phyloP scores from a whole-genome alignment of 2,888 invertebrate genomes.

The Azorinus chamasolen region DNA sequence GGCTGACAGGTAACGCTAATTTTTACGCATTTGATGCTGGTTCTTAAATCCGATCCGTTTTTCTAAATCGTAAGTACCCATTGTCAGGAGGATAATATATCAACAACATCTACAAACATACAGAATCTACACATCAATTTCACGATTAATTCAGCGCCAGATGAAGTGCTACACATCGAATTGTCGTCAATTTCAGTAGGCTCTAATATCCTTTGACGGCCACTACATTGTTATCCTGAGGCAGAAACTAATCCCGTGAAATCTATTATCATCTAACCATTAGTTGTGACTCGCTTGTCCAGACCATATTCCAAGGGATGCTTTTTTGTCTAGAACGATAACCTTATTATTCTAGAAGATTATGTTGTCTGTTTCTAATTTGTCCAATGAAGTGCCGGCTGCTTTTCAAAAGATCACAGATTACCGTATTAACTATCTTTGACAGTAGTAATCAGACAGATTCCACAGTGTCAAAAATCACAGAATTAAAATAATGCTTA shows the following conservation, averaged over 20 bases:
- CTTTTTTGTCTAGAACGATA: not conserved
- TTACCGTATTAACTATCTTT: no score
- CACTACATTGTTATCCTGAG: conserved; percentile 42
- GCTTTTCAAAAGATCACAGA: no score
- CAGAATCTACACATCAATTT: conserved; percentile 53
- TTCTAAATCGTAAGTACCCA: conserved; percentile 39
- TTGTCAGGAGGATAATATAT: not conserved
- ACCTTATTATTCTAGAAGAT: no score
- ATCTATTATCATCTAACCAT: conserved; percentile 40
- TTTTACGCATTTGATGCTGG: conserved; percentile 36
- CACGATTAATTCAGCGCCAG: conserved; percentile 53
- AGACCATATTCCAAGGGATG: not conserved
- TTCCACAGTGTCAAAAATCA: no score
- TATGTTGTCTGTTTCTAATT: no score
- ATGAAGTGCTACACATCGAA: conserved; percentile 52
- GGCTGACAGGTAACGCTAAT: conserved; percentile 46
- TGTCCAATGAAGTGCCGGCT: no score
- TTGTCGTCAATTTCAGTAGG: conserved; percentile 48
- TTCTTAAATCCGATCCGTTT: conserved; percentile 34
- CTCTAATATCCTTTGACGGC: conserved; percentile 59
- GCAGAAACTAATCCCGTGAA: conserved; percentile 49
- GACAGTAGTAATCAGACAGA: no score
- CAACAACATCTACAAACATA: conserved; percentile 54
- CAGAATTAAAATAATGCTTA: no score
- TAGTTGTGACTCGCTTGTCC: not conserved